These are phyloP conservation scores for Acleris cristana DNA, from an alignment of 2,888 invertebrate species.

Conservation along the genomic window DNA sequence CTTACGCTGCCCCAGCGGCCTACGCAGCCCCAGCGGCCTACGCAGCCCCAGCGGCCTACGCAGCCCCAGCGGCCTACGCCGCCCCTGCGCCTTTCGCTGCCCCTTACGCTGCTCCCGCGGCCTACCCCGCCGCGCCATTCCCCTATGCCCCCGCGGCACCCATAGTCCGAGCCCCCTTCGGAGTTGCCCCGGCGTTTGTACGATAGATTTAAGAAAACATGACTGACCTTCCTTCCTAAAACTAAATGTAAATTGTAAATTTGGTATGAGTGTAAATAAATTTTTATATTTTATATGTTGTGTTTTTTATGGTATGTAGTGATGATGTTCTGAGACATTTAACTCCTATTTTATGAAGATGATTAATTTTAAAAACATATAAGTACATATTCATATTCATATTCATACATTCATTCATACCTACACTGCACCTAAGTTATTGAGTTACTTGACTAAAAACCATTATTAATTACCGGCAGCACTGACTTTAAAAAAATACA, in stretches of 20 bases:
- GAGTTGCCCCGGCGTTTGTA: slow-evolving; percentile 71
- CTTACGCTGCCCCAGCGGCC: slow-evolving; percentile 35
- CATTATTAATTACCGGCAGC: too few relatives aligned
- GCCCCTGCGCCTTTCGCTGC: slow-evolving; percentile 47
- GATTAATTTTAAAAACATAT: too few relatives aligned
- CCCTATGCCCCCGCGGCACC: slow-evolving; percentile 54
- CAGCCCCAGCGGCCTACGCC: slow-evolving; percentile 41
- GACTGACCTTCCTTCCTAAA: slow-evolving; percentile 66
- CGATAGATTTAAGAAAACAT: slow-evolving; percentile 75
- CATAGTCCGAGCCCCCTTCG: slow-evolving; percentile 59
- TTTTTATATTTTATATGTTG: background rate
- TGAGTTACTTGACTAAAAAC: too few relatives aligned
- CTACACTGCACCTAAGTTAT: too few relatives aligned
- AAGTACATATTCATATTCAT: too few relatives aligned
- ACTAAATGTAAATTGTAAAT: slow-evolving; percentile 48
- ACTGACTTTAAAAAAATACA: too few relatives aligned
- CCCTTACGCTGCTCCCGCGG: slow-evolving; percentile 45
- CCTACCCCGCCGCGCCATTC: slow-evolving; percentile 50
- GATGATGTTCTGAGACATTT: too few relatives aligned
- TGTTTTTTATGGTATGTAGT: too few relatives aligned
- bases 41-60: slow-evolving; percentile 37
- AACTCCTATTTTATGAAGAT: too few relatives aligned
- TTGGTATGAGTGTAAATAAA: slow-evolving; percentile 16
- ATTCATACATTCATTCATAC: too few relatives aligned
- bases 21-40: slow-evolving; percentile 41